Base-by-base conservation (phyloP, 2,113 vertebrate species). In the Oreamnos americanus region DNA sequence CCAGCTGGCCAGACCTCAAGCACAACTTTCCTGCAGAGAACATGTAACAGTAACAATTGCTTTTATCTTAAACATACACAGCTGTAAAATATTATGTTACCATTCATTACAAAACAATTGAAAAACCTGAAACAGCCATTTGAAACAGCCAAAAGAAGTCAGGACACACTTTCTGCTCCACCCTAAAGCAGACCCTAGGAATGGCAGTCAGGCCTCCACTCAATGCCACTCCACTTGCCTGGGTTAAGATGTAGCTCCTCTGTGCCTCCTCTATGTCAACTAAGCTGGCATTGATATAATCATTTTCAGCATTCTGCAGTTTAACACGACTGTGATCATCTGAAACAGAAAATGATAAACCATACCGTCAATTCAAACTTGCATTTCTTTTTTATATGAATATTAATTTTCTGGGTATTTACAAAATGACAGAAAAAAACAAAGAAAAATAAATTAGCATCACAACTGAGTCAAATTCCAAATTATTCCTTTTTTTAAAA, bases 271-370 rank as follows among this genome's bases (percentile, higher is more conserved):
- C 99, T 98, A 99, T 99, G 85, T 99, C 98, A 79, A 99, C 99
- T 94, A 99, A 98, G 98, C 99, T 99, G 98, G 99, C 99, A 98
- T 99, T 99, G 98, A 99, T 99, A 98, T 99, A 99, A 98, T 99
- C 99, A 98, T 99, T 99, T 90, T 99, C 99, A 0, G 99, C 98
- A 97, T 99, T 99, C 98, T 99, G 99, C 94, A 99, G 99, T 98
- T 99, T 99, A 94, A 99, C 99, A 95, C 99, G 99, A 98, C 99
- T 99, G 98, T 99, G 99, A 98, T 99, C 99, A 98, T 99, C 99
- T 99, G 98, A 98, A 99, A 88, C 55, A 94, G 96, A 97, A 94
- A 98, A 98, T 47, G 64, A 95, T 16, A 97, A 88, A 91, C 79
- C 23, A 2, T 74, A 94, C 39, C 49, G 49, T 97, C 82, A 94